Evolutionary conservation across 2,888 invertebrate genomes (phyloP), one percentile per base, ranked within the genome.

Genomic region (Synanthedon andrenaeformis): DNA sequence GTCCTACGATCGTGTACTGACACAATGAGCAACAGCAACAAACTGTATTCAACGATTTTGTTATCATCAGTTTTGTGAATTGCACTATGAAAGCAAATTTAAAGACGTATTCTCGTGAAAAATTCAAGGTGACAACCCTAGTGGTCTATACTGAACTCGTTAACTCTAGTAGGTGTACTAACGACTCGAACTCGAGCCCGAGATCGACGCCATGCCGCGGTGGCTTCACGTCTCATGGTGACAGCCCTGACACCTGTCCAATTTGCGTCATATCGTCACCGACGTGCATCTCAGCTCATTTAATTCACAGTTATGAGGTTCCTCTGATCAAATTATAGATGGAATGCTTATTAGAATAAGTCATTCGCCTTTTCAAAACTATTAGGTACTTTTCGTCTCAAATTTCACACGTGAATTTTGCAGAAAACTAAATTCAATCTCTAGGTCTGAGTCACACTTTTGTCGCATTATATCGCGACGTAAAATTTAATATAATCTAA

Each of bases 161-260:
- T 75, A 78, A 72, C 67, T 73, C 67, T 72, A 73, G 76, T 69
- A 69, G 67, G 66, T 17, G 23, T 49, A 49, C 23, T 72, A 71
- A 69, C 72, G 73, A 72, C 64, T 65, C 66, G 67, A 65, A 59
- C 52, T 49, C 48, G 45, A 35, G 53, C 50, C 51, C 53, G 53
- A 52, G 55, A 57, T 55, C 53, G 55, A 49, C 49, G 53, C 48
- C 50, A 6, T 14, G 17, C 10, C 50, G 6, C 12, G 50, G 14
- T 45, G 45, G 14, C 51, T n/a, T 51, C 51, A 13, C 51, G 51
- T 51, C 49, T 49, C 49, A 14, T 14, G 14, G 45, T 45, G 45
- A 14, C 45, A 45, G 45, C 59, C 65, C 65, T 66, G 78, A 74
- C 78, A 79, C 75, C 78, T 78, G 80, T 79, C 80, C 79, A 80